Conservation (phyloP, 2,113 vertebrate species). For the Aythya baeri region DNA sequence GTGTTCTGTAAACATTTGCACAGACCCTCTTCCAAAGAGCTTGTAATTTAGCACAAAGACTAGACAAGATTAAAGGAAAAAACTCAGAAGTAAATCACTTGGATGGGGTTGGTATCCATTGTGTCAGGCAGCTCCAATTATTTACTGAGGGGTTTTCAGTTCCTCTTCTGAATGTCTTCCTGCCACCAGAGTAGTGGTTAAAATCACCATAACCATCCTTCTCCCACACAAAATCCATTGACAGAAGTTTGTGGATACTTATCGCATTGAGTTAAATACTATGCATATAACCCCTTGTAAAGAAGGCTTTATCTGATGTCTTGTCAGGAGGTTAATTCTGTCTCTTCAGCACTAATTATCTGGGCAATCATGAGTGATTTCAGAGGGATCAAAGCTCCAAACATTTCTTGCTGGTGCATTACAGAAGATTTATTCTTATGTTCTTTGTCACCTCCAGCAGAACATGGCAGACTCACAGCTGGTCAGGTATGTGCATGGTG, state of each 20-base stretch:
- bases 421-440: neutral
- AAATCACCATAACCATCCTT: neutral
- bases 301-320: neutral
- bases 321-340: neutral
- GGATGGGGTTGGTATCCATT: neutral
- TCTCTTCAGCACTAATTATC: neutral
- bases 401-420: neutral
- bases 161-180: neutral
- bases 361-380: neutral
- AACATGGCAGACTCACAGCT: neutral
- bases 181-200: neutral
- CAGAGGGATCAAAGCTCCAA: neutral
- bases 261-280: neutral
- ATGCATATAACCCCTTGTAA: neutral
- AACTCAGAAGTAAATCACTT: neutral
- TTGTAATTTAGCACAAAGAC: slow-evolving; percentile 37
- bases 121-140: neutral
- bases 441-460: slow-evolving; percentile 4
- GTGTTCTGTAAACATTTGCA: slow-evolving; percentile 46
- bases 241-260: neutral
- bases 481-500: neutral
- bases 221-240: neutral
- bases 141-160: neutral
- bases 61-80: slow-evolving; percentile 22
- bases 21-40: neutral